These are phyloP conservation scores for Torymus aiolomorphi DNA, from an alignment of 2,888 invertebrate species.

Conservation along the genomic window DNA sequence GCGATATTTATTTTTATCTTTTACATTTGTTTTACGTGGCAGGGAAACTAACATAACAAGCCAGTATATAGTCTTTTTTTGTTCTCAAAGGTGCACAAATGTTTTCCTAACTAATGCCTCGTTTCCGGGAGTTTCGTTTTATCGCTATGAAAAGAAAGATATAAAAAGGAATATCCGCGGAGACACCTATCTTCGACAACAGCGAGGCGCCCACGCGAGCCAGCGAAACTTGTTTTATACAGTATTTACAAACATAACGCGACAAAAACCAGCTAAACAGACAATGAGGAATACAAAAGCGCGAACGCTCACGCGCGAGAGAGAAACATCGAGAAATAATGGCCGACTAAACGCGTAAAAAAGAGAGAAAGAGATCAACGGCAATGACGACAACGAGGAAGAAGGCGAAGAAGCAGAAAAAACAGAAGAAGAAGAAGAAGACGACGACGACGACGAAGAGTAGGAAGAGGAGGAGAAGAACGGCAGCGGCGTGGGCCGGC, in stretches of 20 bases:
- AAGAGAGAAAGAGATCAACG: slow-evolving; percentile 18
- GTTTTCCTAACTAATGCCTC: no score
- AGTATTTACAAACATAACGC: neutral
- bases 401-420: no score
- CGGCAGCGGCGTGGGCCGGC: slow-evolving; percentile 59
- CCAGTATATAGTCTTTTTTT: no score
- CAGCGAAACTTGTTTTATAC: neutral
- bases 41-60: no score
- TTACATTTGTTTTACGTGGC: no score
- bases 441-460: neutral
- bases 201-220: no score
- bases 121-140: no score
- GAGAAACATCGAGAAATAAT: neutral
- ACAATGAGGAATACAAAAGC: slow-evolving; percentile 5
- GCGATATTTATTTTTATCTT: no score
- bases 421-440: neutral
- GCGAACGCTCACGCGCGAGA: neutral
- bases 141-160: no score
- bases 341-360: neutral
- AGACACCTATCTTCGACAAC: no score
- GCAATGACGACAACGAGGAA: neutral
- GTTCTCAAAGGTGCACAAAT: no score
- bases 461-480: slow-evolving; percentile 11
- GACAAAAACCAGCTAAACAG: slow-evolving; percentile 4
- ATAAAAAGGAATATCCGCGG: no score